phyloP scores from a whole-genome alignment of 2,888 invertebrate species.

The Buathra laborator region DNA sequence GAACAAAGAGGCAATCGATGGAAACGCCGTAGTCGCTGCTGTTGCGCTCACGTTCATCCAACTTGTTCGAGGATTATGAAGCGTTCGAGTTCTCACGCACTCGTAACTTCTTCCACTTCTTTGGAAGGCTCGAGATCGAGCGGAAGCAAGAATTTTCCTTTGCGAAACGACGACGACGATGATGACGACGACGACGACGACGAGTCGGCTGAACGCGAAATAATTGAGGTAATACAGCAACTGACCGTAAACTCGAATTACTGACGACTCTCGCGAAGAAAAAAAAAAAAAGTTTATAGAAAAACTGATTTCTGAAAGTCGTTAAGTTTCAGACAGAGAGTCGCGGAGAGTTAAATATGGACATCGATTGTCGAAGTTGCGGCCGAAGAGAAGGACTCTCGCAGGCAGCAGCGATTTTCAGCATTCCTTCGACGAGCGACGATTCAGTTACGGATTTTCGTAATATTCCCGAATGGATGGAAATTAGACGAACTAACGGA shows the following conservation, averaged over 20 bases:
- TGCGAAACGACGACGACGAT: constrained; percentile 50
- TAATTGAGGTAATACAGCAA: constrained; percentile 52
- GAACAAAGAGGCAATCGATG: constrained; percentile 33
- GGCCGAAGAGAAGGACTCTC: constrained; percentile 50
- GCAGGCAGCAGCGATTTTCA: constrained; percentile 57
- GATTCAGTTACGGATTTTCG: constrained; percentile 64
- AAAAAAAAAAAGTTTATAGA: neutral
- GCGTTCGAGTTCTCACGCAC: constrained; percentile 56
- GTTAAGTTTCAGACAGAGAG: constrained; percentile 71
- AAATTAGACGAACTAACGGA: constrained; percentile 68
- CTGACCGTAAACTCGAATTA: neutral
- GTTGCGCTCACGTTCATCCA: constrained; percentile 51
- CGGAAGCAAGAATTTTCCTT: constrained; percentile 50
- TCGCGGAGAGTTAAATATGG: constrained; percentile 58
- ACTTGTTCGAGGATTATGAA: constrained; percentile 61
- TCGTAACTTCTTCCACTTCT: constrained; percentile 55
- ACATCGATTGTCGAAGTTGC: constrained; percentile 47
- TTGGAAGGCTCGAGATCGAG: constrained; percentile 59
- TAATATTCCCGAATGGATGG: constrained; percentile 72
- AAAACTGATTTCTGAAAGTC: constrained; percentile 55
- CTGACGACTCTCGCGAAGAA: neutral
- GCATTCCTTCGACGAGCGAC: constrained; percentile 64
- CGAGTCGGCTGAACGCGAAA: constrained; percentile 38
- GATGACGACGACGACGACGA: no score
- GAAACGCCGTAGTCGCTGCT: constrained; percentile 22